phyloP scores from a whole-genome alignment of 2,797 vertebrate species.

The Orestias chungarensis region DNA sequence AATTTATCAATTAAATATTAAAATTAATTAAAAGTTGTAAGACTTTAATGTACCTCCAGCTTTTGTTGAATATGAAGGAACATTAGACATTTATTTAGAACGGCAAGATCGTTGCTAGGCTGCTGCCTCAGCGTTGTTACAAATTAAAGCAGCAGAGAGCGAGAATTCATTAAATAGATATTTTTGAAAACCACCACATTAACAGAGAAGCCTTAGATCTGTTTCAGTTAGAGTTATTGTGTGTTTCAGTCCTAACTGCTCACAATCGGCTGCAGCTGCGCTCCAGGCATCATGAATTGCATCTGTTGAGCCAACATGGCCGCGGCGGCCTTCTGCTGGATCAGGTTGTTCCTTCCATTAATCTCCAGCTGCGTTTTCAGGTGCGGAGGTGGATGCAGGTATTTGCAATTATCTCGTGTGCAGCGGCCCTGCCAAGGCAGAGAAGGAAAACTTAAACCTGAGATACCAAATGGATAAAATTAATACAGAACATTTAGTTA shows the following conservation, averaged over 20 bases:
- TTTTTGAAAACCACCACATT: constrained; percentile 15
- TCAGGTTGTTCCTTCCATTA: constrained; percentile 97
- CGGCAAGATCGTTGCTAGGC: neutral
- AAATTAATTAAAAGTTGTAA: neutral
- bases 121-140: neutral
- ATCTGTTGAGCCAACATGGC: constrained; percentile 98
- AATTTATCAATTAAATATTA: neutral
- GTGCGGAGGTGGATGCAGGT: constrained; percentile 96
- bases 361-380: constrained; percentile 98
- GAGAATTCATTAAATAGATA: constrained; percentile 1
- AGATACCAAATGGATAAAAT: constrained; percentile 31
- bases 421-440: constrained; percentile 87
- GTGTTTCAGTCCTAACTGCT: constrained; percentile 62
- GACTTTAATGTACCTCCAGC: neutral
- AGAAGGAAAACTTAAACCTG: constrained; percentile 20
- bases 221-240: neutral
- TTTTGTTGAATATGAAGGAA: neutral
- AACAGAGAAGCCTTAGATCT: neutral
- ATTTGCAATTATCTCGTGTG: constrained; percentile 97
- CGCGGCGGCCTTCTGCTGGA: constrained; percentile 95
- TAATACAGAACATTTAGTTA: constrained; percentile 17
- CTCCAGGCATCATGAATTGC: constrained; percentile 95
- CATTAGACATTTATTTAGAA: neutral
- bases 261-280: constrained; percentile 93
- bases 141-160: neutral